Conservation (phyloP, 2,113 vertebrate genomes). For the Nannobrachium achirus region DNA sequence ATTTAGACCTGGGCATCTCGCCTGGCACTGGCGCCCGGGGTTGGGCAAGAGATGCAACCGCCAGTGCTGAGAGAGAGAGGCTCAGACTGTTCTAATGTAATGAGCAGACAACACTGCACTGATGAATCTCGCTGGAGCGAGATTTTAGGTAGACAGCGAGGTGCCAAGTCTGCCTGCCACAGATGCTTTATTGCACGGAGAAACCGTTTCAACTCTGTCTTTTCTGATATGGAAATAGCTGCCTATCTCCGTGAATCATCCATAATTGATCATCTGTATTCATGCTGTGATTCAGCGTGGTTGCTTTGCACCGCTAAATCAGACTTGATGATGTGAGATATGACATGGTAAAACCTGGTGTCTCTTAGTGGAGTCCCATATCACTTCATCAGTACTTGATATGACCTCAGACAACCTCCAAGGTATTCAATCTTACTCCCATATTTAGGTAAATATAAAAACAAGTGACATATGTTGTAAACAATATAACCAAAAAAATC, state of each 20-base stretch:
- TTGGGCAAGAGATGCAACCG: not conserved
- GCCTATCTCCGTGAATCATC: constrained; percentile 46
- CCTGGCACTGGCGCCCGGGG: constrained; percentile 19
- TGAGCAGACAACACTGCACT: constrained; percentile 35
- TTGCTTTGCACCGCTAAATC: constrained; percentile 42
- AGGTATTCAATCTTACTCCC: not conserved
- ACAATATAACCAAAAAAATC: too few relatives aligned
- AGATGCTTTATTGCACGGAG: constrained; percentile 43
- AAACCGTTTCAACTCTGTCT: constrained; percentile 47
- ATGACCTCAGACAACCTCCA: not conserved
- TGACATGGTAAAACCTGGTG: constrained; percentile 3
- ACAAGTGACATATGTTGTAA: not conserved
- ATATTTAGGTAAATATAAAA: not conserved
- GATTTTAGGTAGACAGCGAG: constrained; percentile 29
- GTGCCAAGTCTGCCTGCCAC: constrained; percentile 34
- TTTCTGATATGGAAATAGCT: constrained; percentile 48
- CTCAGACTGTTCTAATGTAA: not conserved
- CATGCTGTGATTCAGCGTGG: constrained; percentile 31
- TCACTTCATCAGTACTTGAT: constrained; percentile 11
- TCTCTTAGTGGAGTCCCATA: constrained; percentile 15
- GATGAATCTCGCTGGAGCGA: constrained; percentile 48
- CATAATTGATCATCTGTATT: constrained; percentile 57
- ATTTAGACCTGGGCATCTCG: constrained; percentile 22
- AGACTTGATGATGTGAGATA: constrained; percentile 29
- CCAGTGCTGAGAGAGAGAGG: not conserved